Base-by-base conservation (phyloP, 2,888 invertebrate species). In the Hydroisotoma schaefferi region DNA sequence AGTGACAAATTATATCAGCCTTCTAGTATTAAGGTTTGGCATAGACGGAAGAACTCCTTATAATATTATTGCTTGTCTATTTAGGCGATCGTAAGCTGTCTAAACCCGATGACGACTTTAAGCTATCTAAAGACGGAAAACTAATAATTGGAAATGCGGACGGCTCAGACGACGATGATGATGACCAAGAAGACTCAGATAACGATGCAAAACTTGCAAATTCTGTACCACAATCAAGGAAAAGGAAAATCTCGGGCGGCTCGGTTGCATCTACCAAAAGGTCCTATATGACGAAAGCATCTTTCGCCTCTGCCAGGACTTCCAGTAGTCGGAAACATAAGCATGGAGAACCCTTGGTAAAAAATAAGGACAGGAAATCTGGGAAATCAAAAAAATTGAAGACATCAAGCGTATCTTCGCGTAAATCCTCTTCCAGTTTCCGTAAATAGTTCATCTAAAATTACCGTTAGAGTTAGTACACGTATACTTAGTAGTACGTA, bases 111-210 rank as follows among this genome's bases (percentile, higher is more conserved):
- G 67, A 69, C 23, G 59, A 65, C 4, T 72, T 69, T 29, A 68
- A 70, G 46, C n/a, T 68, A 43, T 61, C 61, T 20, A 56, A 66
- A 18, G 70, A 72, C 51, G 72, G 72, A 18, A 69, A 68, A 46
- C 56, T 72, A 25, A 70, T 72, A 29, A 70, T 72, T 43, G 62
- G 63, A 57, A 55, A 64, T 12, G 23, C 55, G 1, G 62, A 60
- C 22, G 59, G 57, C 18, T 57, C 57, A 12, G 58, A 60, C 12
- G 65, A 65, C 3, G 57, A 53, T 4, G 58, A 57, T 27, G 57
- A 58, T 26, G 58, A 53, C n/a, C 43, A 47, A 23, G 54, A 28
- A 20, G 53, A 53, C 25, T 15, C 38, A 26, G 48, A 26, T 27
- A 49, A 47, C 26, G 52, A 52, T 18, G 49, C 22, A 18, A 20